A percentile compares a stretch with the other conserved stretches of the same genome.
phyloP scores from a whole-genome alignment of 1,140 invertebrate species.

The Sitodiplosis mosellana region DNA sequence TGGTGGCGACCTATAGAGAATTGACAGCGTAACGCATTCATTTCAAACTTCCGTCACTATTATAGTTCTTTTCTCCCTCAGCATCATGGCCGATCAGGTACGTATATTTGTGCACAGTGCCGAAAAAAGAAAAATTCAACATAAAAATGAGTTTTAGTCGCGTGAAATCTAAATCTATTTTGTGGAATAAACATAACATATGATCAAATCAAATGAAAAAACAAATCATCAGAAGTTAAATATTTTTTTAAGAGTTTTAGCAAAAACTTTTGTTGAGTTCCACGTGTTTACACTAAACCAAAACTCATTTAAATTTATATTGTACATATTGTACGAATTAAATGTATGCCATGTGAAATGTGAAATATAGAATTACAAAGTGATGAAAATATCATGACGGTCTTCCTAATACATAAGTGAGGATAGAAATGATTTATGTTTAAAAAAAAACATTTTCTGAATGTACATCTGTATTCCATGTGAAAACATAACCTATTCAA shows the following conservation, averaged over 20 bases:
- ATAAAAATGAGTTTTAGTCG: background rate
- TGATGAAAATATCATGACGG: slow-evolving; percentile 3
- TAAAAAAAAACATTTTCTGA: background rate
- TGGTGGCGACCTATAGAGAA: too few species aligned
- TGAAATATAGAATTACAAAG: background rate
- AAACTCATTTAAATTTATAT: background rate
- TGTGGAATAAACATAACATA: background rate
- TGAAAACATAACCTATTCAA: background rate
- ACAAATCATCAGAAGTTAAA: background rate
- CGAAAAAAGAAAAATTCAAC: background rate
- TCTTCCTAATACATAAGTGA: slow-evolving; percentile 1
- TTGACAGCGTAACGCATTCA: too few species aligned
- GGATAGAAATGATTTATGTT: background rate
- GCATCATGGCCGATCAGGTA: slow-evolving; percentile 1
- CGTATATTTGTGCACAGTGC: background rate
- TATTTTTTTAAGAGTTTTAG: background rate
- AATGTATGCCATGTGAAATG: background rate
- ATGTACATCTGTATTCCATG: background rate
- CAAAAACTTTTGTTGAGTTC: background rate
- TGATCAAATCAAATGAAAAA: background rate
- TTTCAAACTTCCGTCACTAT: too few species aligned
- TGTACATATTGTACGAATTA: background rate
- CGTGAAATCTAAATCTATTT: background rate
- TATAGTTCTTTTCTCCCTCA: too few species aligned
- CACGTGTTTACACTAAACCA: background rate